These are phyloP conservation scores for Campoletis raptor DNA, from an alignment of 2,888 invertebrate species.

Conservation along the genomic window DNA sequence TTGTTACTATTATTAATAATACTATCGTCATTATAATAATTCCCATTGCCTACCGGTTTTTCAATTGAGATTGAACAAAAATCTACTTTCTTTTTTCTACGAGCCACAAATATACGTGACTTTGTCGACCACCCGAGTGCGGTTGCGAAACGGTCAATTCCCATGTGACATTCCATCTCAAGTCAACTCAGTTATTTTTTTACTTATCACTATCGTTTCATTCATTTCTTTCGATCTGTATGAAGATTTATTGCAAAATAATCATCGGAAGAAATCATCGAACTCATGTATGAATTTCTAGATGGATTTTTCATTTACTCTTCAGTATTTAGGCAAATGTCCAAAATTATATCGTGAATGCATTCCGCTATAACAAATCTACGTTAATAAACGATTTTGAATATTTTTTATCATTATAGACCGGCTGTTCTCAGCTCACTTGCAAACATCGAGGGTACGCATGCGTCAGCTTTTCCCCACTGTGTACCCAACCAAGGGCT, in stretches of 20 bases:
- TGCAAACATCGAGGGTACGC: no score
- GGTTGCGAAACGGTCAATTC: slow-evolving; percentile 5
- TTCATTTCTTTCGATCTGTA: neutral
- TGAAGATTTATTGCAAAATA: neutral
- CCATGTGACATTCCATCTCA: slow-evolving; percentile 31
- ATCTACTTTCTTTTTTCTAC: neutral
- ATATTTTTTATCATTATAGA: no score
- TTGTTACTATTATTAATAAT: neutral
- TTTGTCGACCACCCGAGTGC: slow-evolving; percentile 16
- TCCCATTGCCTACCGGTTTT: neutral
- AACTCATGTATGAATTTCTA: neutral
- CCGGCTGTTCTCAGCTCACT: no score
- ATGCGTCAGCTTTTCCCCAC: no score
- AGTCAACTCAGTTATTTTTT: neutral
- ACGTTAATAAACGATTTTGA: no score
- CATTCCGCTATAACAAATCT: no score
- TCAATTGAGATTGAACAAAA: slow-evolving; percentile 19
- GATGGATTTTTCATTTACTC: neutral
- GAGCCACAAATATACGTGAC: slow-evolving; percentile 29
- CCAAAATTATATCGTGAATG: no score
- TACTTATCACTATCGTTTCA: neutral
- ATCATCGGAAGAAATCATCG: neutral
- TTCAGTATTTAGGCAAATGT: no score
- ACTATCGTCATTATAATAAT: slow-evolving; percentile 11
- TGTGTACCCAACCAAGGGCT: no score